Conservation (phyloP, 1,140 invertebrate species). For the Lordiphosa collinella region DNA sequence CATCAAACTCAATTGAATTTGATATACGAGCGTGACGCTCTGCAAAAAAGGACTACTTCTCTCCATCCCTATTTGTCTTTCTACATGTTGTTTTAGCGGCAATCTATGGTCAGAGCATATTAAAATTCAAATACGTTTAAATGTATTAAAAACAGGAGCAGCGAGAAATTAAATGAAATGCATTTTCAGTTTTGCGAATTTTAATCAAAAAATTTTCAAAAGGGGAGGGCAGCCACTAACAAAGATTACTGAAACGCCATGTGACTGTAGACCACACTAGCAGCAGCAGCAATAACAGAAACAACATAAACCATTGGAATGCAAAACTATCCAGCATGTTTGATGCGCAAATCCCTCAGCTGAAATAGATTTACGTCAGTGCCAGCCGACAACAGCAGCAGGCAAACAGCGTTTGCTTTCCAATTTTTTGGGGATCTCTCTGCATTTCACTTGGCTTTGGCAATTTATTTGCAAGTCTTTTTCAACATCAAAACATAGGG, state of each 20-base stretch:
- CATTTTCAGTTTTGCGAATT: conserved; percentile 49
- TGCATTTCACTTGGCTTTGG: conserved; percentile 34
- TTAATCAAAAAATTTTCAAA: conserved; percentile 50
- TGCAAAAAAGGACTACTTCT: too few relatives aligned
- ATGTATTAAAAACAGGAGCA: conserved; percentile 39
- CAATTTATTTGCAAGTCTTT: conserved; percentile 71
- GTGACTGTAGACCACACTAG: conserved; percentile 30
- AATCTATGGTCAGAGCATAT: conserved; percentile 52
- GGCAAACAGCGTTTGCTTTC: conserved; percentile 53
- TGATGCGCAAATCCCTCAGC: conserved; percentile 74
- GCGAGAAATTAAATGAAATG: conserved; percentile 64
- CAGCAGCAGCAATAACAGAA: conserved; percentile 2
- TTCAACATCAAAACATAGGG: conserved; percentile 67
- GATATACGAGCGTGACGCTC: too few relatives aligned
- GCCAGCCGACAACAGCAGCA: conserved; percentile 40
- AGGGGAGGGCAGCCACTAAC: conserved; percentile 14
- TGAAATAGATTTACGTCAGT: conserved; percentile 76
- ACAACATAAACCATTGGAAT: conserved; percentile 28
- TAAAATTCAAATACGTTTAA: conserved; percentile 65
- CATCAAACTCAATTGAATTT: too few relatives aligned
- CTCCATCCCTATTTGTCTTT: conserved; percentile 26
- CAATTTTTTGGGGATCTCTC: conserved; percentile 35
- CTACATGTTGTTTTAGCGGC: not conserved
- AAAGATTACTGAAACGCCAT: conserved; percentile 61
- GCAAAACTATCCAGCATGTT: conserved; percentile 68